A percentile compares a stretch with the other conserved stretches of the same genome.
These are phyloP conservation scores for Mellivora capensis DNA, from an alignment of 2,113 vertebrate genomes.

Conservation along the genomic window DNA sequence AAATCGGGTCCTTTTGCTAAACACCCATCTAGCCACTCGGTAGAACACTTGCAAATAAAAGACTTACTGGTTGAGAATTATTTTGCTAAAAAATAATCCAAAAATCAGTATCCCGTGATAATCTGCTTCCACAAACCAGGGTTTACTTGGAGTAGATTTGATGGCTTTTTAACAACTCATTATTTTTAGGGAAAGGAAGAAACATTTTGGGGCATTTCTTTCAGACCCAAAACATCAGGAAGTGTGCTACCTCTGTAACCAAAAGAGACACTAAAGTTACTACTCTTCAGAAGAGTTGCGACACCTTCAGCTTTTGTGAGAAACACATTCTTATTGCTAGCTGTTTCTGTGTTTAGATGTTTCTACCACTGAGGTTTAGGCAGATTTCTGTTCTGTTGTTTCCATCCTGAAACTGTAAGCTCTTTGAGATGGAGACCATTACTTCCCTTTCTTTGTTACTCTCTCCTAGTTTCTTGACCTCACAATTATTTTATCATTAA, in stretches of 20 bases:
- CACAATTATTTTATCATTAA: background rate
- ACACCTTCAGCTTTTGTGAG: background rate
- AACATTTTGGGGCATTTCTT: background rate
- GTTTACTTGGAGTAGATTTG: background rate
- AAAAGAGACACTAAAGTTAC: background rate
- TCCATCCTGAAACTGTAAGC: background rate
- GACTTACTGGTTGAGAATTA: background rate
- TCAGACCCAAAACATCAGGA: background rate
- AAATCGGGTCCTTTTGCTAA: background rate
- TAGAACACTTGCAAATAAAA: rapidly evolving
- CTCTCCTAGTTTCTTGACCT: background rate
- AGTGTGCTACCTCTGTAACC: background rate
- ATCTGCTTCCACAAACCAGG: background rate
- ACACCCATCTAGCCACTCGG: background rate
- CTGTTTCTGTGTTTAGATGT: rapidly evolving
- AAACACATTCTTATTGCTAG: rapidly evolving
- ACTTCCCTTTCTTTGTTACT: background rate
- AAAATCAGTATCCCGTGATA: background rate
- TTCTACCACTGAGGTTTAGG: background rate
- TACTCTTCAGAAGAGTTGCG: rapidly evolving
- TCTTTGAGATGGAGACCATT: background rate
- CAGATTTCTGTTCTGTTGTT: background rate
- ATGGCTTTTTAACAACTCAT: background rate
- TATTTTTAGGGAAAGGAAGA: background rate
- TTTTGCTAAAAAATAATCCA: background rate